Evolutionary conservation across 2,113 vertebrate species (phyloP), one percentile per base, ranked within the genome.

Genomic region (Ageneiosus marmoratus): DNA sequence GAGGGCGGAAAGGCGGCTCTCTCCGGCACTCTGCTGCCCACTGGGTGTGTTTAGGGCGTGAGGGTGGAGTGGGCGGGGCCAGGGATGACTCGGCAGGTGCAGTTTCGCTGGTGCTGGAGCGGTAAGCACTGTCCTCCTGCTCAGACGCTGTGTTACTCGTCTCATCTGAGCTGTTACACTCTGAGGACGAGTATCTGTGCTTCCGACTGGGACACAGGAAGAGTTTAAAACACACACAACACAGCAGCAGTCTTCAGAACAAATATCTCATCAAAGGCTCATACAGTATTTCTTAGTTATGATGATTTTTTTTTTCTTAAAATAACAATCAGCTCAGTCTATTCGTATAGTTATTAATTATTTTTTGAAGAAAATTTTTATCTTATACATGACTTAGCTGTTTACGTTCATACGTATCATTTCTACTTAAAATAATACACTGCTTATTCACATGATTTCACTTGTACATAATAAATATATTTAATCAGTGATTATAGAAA

Each of bases 81-180:
- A 51, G 80, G 44, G 88, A 89, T 2, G 91, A 88, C 51, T 92
- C 91, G 0, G 89, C 88, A 50, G 87, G 69, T 0, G 84, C 60
- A 0, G 90, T 86, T 86, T 93, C 91, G 1, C 89, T 92, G 87
- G 91, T 92, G 89, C 91, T 88, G 79, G 92, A 92, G 81, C 91
- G 91, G 86, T 93, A 93, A 37, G 92, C 84, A 65, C 90, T 91
- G 85, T 95, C 94, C 86, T 95, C 94, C 2, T 91, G 89, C 87
- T 94, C 94, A 0, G 93, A 94, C 12, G 93, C 90, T 24, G 86
- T 79, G 46, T 88, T 89, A 1, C 90, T 93, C 0, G 93, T 91
- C 79, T 94, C 94, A 3, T 94, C 93, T 0, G 94, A 94, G 89
- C 93, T 95, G 93, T 94, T 95, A 91, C 92, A 95, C 80, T 95